These are phyloP conservation scores for Apostichopus japonicus DNA, from an alignment of 35 echinoderm and acorn worm species.

Conservation along the genomic window DNA sequence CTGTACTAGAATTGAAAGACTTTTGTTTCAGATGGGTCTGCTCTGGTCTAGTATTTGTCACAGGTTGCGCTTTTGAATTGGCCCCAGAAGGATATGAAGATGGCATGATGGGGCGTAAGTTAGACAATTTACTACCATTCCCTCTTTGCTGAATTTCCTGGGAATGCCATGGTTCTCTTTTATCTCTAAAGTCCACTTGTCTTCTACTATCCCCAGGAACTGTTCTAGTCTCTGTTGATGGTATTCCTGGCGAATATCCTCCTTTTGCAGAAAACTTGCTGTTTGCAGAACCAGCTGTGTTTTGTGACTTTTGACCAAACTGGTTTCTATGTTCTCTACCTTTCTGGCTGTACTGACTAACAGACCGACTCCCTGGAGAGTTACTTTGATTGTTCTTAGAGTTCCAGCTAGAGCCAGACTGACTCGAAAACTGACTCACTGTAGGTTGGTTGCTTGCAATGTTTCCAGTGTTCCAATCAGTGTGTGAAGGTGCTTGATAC, in stretches of 20 bases:
- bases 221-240: background rate
- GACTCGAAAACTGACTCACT: background rate
- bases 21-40: background rate
- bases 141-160: background rate
- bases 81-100: background rate
- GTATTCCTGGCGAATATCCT: background rate
- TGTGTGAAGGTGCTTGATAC: background rate
- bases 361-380: background rate
- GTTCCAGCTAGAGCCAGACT: background rate
- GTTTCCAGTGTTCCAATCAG: background rate
- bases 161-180: background rate
- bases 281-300: background rate
- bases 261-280: background rate
- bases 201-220: background rate
- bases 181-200: background rate
- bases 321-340: no score
- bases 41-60: background rate
- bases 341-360: background rate
- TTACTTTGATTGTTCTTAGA: background rate
- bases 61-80: background rate
- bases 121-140: background rate
- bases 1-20: background rate
- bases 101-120: background rate
- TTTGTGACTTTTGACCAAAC: background rate
- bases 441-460: background rate